Conservation (phyloP, 2,888 invertebrate genomes). For the Glyphotaelius pellucidus region DNA sequence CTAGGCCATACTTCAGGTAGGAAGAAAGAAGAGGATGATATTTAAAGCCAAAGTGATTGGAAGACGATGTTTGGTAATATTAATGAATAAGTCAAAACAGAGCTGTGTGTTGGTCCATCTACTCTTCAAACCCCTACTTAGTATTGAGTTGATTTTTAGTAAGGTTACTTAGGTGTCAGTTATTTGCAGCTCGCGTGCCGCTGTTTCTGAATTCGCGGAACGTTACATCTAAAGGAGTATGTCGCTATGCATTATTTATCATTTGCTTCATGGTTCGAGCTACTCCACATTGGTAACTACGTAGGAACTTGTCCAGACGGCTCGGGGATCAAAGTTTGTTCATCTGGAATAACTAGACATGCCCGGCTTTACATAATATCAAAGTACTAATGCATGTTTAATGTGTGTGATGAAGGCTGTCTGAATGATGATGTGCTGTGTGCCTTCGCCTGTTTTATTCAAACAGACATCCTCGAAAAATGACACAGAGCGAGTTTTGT, state of each 20-base stretch:
- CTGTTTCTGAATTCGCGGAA: not conserved
- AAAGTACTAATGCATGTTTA: slow-evolving; percentile 11
- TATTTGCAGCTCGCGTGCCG: not conserved
- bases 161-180: not conserved
- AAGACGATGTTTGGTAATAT: too few relatives aligned
- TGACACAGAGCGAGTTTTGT: not conserved
- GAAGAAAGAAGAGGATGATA: too few relatives aligned
- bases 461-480: not conserved
- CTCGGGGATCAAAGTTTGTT: slow-evolving; percentile 4
- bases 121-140: not conserved
- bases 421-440: not conserved
- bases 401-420: not conserved
- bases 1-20: too few relatives aligned
- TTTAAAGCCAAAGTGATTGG: too few relatives aligned
- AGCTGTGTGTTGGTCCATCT: not conserved
- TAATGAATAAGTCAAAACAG: not conserved
- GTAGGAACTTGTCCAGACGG: not conserved
- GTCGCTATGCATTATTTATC: slow-evolving; percentile 18
- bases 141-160: not conserved
- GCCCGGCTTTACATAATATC: not conserved
- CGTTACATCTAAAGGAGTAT: not conserved
- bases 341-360: not conserved
- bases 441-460: not conserved
- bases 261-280: not conserved
- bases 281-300: not conserved